Evolutionary conservation across 2,113 vertebrate genomes (phyloP), one percentile per base, ranked within the genome.

Genomic region (Eurystomus gularis): DNA sequence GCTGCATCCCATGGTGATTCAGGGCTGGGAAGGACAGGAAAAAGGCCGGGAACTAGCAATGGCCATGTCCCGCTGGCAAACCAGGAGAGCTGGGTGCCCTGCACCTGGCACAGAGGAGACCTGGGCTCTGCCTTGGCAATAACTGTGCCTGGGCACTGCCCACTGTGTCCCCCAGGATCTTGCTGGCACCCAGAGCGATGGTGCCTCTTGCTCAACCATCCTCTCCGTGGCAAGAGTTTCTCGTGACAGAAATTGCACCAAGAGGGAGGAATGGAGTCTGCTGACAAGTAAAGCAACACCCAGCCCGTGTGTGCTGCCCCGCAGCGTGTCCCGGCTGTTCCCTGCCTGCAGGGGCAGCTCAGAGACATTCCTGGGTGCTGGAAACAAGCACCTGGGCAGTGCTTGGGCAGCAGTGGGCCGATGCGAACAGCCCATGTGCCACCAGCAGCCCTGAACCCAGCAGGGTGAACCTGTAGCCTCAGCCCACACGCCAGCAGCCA

Each of bases 181-280:
- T n/a, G 44, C 80, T 51, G 58, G 31, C n/a, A 48, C n/a, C 33
- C 3, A 1, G 14, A 71, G n/a, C 0, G 0, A 33, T 0, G 0
- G 16, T 10, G 31, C 28, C 75, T 87, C 69, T 88, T 75, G 40
- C 65, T 62, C 82, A 66, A 85, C 46, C 73, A 84, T 31, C 88
- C 24, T n/a, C 42, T 75, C 51, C 0, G 0, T 54, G 75, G 75
- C 14, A 40, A 64, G 46, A 28, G 18, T 57, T 92, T 60, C 71
- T 82, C 1, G 0, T 8, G 14, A 15, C 62, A 68, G 61, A 70
- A 86, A 48, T 16, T 48, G 29, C 83, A 76, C 0, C 0, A 40
- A 68, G 54, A 91, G 29, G 18, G 54, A 89, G 13, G 46, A 57
- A 55, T 4, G 25, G 70, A 61, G 40, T 7, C 61, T 86, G 49